Evolutionary conservation across 1,140 invertebrate species (phyloP), one percentile per base, ranked within the genome.

Genomic region (Homalodisca vitripennis): DNA sequence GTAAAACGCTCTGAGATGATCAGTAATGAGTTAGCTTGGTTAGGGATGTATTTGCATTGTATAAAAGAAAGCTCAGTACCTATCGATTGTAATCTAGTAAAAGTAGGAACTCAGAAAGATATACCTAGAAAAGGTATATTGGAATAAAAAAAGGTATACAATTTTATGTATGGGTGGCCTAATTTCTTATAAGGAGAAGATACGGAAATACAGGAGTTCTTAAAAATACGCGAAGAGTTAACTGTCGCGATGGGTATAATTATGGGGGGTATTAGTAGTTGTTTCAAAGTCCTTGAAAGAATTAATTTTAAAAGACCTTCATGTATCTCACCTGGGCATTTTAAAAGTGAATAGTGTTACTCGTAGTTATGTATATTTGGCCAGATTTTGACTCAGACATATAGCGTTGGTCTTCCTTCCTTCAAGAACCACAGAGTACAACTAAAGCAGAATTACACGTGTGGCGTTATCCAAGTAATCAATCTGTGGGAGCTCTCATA

Each of bases 291-390:
- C 24, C 1, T 70, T 71, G 13, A 32, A 29, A 63, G 22, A 31
- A 51, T 22, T 6, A 2, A n/a, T 73, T 0, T 31, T 73, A n/a
- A 29, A 51, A 29, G 53, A 73, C 41, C 32, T 73, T 2, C 72
- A 73, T 66, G 22, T 24, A 20, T 32, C 34, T 10, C 64, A 31
- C 17, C 3, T 46, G 20, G 26, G 27, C 24, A 32, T 66, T 66
- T 3, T 31, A 41, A 66, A 29, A 29, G 20, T 62, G 57, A 62
- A 62, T 6, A 3, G 3, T 27, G 57, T 31, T 62, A 20, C 24
- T 2, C 3, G 29, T 2, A 62, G 57, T 30, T 27, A 27, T 30
- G 20, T 29, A 6, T 27, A 20, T n/a, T 3, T 29, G 29, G 64
- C 64, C 27, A 13, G 17, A 24, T 46, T 46, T 46, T 46, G 64